phyloP scores from a whole-genome alignment of 2,797 vertebrate genomes.

The Tinamus major region DNA sequence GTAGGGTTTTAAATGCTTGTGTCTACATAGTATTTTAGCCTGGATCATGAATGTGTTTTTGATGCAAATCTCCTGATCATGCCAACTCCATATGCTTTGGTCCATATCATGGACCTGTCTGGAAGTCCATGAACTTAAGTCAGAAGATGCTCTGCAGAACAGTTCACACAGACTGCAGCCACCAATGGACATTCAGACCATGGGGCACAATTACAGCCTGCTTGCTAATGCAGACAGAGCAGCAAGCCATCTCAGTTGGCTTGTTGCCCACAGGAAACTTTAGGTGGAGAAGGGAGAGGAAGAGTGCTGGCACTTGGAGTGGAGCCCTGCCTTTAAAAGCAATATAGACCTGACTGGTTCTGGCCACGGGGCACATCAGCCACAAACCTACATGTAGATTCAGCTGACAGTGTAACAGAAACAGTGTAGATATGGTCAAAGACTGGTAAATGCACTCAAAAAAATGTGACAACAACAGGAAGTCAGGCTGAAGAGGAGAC shows the following conservation, averaged over 20 bases:
- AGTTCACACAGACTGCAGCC: neutral
- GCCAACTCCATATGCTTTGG: neutral
- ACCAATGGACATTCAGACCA: neutral
- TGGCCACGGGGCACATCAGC: neutral
- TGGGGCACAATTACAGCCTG: neutral
- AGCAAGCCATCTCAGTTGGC: neutral
- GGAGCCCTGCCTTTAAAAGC: neutral
- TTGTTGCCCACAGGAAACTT: neutral
- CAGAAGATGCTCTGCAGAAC: neutral
- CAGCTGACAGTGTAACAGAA: neutral
- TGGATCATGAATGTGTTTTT: neutral
- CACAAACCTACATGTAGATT: neutral
- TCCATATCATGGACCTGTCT: neutral
- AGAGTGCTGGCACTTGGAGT: neutral
- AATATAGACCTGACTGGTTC: neutral
- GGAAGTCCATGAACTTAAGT: neutral
- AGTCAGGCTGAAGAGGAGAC: neutral
- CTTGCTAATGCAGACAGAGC: rapidly evolving
- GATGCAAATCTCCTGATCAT: neutral
- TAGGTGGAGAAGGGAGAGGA: neutral
- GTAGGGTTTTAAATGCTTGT: neutral
- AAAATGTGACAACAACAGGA: neutral
- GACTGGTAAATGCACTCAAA: neutral
- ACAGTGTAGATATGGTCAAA: neutral
- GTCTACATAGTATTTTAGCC: neutral